Conservation (phyloP, 1,140 invertebrate genomes). For the Propsilocerus akamusi region DNA sequence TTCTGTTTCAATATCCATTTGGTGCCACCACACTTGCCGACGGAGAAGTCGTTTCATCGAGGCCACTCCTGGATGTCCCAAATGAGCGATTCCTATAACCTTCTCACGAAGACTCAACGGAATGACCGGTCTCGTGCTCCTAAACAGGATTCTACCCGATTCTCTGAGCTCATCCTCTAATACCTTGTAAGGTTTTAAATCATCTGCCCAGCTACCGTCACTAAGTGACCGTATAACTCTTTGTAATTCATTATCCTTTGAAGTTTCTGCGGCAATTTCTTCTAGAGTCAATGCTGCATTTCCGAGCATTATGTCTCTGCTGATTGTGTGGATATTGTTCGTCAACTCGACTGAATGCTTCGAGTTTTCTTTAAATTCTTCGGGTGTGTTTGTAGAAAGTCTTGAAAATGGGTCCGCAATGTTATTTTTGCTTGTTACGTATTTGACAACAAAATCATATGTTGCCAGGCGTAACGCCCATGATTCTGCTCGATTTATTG, state of each 20-base stretch:
- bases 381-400: no score
- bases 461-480: constrained; percentile 19
- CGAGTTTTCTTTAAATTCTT: no score
- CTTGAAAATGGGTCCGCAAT: constrained; percentile 21
- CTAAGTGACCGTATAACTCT: neutral
- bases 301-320: neutral
- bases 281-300: neutral
- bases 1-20: constrained; percentile 24
- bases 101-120: constrained; percentile 7
- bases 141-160: constrained; percentile 8
- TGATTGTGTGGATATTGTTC: neutral
- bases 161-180: neutral
- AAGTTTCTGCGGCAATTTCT: neutral
- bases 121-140: constrained; percentile 6
- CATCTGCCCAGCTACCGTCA: no score
- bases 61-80: constrained; percentile 25
- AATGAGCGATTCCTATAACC: constrained; percentile 16
- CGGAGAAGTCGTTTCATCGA: constrained; percentile 29
- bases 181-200: neutral
- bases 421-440: constrained; percentile 19
- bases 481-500: constrained; percentile 17
- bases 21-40: constrained; percentile 26
- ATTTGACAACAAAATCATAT: constrained; percentile 16
- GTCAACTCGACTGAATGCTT: no score
- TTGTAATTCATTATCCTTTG: neutral